Evolutionary conservation across 1,140 invertebrate species (phyloP), one percentile per base, ranked within the genome.

Genomic region (Hyles vespertilio): DNA sequence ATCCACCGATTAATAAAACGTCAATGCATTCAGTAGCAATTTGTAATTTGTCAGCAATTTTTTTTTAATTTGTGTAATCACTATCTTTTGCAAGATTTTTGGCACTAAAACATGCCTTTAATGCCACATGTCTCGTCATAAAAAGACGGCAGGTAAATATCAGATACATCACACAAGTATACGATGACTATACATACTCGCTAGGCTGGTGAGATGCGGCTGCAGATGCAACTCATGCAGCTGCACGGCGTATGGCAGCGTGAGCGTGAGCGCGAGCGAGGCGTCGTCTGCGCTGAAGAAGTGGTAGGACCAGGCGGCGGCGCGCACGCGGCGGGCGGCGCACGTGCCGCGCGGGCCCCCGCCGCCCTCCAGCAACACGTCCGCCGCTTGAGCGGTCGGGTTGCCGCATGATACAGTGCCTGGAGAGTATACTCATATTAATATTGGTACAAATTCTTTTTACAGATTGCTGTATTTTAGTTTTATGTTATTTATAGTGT

Each of bases 201-300:
- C 94, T 11, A 97, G 87, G 43, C 95, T 94, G 7, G 94, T 93
- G 49, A 95, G 92, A 82, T 98, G 96, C 5, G 96, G 96, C 76
- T 96, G 94, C 44, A 98, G 89, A 69, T 97, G 96, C 7, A 98
- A 94, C 90, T 98, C 96, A 74, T 93, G 94, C n/a, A 98, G 84
- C 51, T 97, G 88, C 70, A 97, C 93, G n/a, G 96, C 96, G 79
- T 95, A 97, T 1, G 96, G 96, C 66, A 98, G 84, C n/a, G 93
- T 94, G 22, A 98, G 92, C 5, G 93, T 95, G 5, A 98, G 90
- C 79, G 97, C 96, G 0, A 97, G 94, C 89, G 94, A 96, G 7
- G 93, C 93, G 87, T 98, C 96, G 69, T 97, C 95, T 0, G 96
- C 95, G 85, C 96, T 97, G 88, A 97, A 98, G 84, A 98, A 96